These are phyloP conservation scores for Cheilosia vulpina DNA, from an alignment of 2,888 invertebrate species.

Conservation along the genomic window DNA sequence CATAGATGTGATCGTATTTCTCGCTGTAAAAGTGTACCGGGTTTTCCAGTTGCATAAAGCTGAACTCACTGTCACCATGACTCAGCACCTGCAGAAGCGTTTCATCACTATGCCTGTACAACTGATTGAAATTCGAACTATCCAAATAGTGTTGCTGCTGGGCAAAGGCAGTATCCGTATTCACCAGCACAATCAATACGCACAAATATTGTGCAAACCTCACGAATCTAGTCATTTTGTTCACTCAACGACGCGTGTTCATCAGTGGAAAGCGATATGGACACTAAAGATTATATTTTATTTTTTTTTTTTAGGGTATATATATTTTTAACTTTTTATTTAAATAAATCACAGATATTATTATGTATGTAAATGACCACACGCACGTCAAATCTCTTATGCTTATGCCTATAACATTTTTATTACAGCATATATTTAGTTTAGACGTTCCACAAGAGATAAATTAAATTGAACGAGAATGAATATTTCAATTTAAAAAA, in stretches of 20 bases:
- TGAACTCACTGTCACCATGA: conserved; percentile 81
- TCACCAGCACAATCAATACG: conserved; percentile 72
- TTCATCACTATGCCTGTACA: conserved; percentile 78
- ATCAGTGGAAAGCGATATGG: conserved; percentile 37
- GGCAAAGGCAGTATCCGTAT: conserved; percentile 73
- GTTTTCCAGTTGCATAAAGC: conserved; percentile 80
- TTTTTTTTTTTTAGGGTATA: conserved; percentile 40
- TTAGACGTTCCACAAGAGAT: conserved; percentile 41
- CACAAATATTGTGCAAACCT: conserved; percentile 77
- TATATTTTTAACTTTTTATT: conserved; percentile 40
- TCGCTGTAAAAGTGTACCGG: conserved; percentile 93
- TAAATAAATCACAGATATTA: conserved; percentile 72
- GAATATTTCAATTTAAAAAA: conserved; percentile 20
- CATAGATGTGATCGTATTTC: conserved; percentile 90
- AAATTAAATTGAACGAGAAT: conserved; percentile 26
- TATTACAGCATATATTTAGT: conserved; percentile 48
- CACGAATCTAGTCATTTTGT: conserved; percentile 60
- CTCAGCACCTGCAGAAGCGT: conserved; percentile 78
- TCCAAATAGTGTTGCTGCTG: conserved; percentile 80
- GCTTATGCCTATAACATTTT: conserved; percentile 76
- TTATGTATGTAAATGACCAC: conserved; percentile 44
- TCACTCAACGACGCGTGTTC: conserved; percentile 61
- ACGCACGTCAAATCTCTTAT: conserved; percentile 72
- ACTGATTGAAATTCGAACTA: conserved; percentile 78
- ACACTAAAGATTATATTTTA: conserved; percentile 47